phyloP scores from a whole-genome alignment of 2,113 vertebrate species.

The Octodon degus region DNA sequence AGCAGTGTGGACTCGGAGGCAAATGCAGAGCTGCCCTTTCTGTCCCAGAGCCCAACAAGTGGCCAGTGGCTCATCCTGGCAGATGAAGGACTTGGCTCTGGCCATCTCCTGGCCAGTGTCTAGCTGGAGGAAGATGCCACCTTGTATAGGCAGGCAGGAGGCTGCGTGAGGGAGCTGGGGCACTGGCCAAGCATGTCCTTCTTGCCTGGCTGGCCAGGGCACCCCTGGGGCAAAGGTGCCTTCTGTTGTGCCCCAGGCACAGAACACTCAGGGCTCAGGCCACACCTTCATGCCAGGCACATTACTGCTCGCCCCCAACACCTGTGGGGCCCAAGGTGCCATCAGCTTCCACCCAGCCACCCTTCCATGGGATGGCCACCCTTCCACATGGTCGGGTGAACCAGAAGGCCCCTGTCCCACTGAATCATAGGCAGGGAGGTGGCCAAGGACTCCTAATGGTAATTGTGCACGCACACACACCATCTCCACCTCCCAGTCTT shows the following conservation, averaged over 20 bases:
- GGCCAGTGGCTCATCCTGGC: background rate
- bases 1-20: background rate
- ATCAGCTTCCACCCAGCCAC: background rate
- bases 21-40: background rate
- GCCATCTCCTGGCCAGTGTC: background rate
- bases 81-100: background rate
- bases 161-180: background rate
- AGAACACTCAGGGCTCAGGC: background rate
- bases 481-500: background rate
- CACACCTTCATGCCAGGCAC: background rate
- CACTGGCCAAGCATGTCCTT: background rate
- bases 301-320: background rate
- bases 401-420: accelerated
- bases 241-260: background rate
- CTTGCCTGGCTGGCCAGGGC: background rate
- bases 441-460: too few species aligned
- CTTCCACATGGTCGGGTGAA: background rate
- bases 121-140: background rate
- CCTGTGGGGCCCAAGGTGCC: background rate
- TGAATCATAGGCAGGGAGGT: background rate
- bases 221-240: background rate
- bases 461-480: background rate
- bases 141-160: background rate
- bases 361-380: background rate
- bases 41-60: background rate